Percentiles rank a stretch among this genome's conserved stretches.
Evolutionary conservation across 1,140 invertebrate genomes (phyloP).

Genomic region (Drosophila pseudoananassae): DNA sequence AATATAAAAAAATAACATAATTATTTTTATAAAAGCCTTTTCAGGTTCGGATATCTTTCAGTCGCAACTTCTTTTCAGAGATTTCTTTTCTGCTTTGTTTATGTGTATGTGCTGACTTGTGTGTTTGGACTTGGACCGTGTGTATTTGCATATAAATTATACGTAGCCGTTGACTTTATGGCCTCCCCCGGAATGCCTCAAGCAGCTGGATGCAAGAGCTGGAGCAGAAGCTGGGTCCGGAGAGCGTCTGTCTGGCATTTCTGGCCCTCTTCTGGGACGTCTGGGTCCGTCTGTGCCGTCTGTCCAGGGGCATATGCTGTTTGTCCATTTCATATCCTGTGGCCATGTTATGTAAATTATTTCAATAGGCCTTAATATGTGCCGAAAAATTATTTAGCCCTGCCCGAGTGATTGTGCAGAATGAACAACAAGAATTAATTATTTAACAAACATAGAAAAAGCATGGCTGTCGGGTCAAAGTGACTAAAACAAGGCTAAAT

Average conservation of each 20-base stretch:
- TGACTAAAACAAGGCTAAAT: conserved; percentile 37
- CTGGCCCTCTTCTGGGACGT: conserved; percentile 37
- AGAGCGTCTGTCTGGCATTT: conserved; percentile 57
- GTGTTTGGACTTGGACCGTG: conserved; percentile 67
- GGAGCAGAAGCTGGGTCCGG: conserved; percentile 9
- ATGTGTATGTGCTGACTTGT: conserved; percentile 44
- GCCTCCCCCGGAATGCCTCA: conserved; percentile 76
- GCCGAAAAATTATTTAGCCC: conserved; percentile 73
- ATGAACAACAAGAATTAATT: conserved; percentile 78
- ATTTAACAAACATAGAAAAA: conserved; percentile 64
- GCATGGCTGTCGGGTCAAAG: conserved; percentile 1
- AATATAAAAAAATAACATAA: no score
- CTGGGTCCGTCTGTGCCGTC: conserved; percentile 27
- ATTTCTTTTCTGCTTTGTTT: conserved; percentile 24
- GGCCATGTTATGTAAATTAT: conserved; percentile 80
- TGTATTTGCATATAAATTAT: conserved; percentile 83
- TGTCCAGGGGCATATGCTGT: conserved; percentile 62
- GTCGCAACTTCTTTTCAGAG: not conserved
- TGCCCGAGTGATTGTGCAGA: conserved; percentile 60
- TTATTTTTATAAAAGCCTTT: not conserved
- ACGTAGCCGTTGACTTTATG: conserved; percentile 79
- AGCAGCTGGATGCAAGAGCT: conserved; percentile 38
- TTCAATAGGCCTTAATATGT: conserved; percentile 80
- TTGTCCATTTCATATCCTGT: conserved; percentile 76
- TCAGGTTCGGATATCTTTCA: not conserved